Percentiles rank a stretch among this genome's conserved stretches.
phyloP scores from a whole-genome alignment of 2,113 vertebrate genomes.

The Piprites chloris region DNA sequence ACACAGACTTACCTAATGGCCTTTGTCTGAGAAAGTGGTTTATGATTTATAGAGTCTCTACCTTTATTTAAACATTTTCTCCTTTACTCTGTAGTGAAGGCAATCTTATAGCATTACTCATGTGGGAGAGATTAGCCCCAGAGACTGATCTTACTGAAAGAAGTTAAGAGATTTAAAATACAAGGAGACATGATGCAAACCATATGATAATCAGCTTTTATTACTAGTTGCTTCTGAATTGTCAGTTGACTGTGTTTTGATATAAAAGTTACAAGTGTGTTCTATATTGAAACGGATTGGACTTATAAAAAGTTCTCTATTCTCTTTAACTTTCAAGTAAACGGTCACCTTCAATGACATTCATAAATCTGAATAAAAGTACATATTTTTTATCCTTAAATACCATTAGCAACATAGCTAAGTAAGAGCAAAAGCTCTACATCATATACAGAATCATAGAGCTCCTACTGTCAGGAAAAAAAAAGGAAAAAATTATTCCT shows the following conservation, averaged over 20 bases:
- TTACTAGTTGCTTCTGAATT: slow-evolving; percentile 4
- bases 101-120: slow-evolving; percentile 58
- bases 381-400: neutral
- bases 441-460: neutral
- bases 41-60: slow-evolving; percentile 64
- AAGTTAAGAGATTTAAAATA: slow-evolving; percentile 33
- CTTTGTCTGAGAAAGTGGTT: slow-evolving; percentile 68
- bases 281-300: neutral
- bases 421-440: neutral
- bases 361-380: neutral
- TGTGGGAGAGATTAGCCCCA: slow-evolving; percentile 43
- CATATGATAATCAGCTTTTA: neutral
- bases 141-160: slow-evolving; percentile 39
- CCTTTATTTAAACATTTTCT: slow-evolving; percentile 68
- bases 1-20: slow-evolving; percentile 61
- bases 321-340: neutral
- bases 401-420: neutral
- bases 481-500: neutral
- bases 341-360: neutral
- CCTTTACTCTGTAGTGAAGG: slow-evolving; percentile 40
- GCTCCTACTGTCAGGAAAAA: neutral
- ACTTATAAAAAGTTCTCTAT: neutral
- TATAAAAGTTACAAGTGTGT: neutral
- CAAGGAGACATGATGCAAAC: neutral
- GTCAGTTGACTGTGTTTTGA: neutral